A percentile compares a stretch with the other conserved stretches of the same genome.
These are phyloP conservation scores for Melipona quadrifasciata DNA, from an alignment of 1,140 invertebrate species.

Conservation along the genomic window DNA sequence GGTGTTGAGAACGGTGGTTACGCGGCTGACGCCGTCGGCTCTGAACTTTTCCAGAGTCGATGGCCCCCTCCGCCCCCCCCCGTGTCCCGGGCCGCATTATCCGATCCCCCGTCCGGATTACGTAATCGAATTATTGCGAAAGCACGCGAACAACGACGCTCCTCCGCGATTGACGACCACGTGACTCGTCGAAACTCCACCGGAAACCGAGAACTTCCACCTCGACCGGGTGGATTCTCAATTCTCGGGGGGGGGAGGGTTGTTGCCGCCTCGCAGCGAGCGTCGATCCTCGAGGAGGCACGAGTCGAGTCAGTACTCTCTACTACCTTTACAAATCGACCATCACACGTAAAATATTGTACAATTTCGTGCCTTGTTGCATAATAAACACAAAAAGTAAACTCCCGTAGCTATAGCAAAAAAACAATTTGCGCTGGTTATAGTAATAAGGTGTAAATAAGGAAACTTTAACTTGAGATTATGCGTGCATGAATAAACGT, in stretches of 20 bases:
- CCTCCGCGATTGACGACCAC: background rate
- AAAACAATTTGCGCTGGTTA: too few species aligned
- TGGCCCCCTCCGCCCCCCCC: background rate
- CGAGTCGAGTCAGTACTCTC: background rate
- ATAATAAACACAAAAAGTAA: too few species aligned
- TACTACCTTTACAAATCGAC: too few species aligned
- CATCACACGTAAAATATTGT: too few species aligned
- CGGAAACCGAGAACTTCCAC: conserved; percentile 18
- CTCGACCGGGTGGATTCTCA: background rate
- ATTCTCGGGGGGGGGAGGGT: conserved; percentile 6
- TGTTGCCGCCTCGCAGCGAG: background rate
- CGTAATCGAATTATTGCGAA: conserved; percentile 49
- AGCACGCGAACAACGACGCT: conserved; percentile 37
- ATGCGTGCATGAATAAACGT: too few species aligned
- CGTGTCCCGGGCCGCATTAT: background rate
- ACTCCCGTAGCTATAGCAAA: too few species aligned
- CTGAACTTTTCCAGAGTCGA: conserved; percentile 34
- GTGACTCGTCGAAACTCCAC: conserved; percentile 11
- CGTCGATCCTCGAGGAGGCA: background rate
- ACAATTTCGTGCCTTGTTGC: too few species aligned
- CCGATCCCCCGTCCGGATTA: conserved; percentile 38
- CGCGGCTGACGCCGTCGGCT: background rate
- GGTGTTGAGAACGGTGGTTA: background rate
- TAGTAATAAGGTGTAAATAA: too few species aligned
- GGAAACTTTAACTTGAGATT: too few species aligned